Conservation (phyloP, 2,888 invertebrate species). For the Rhogogaster chlorosoma region DNA sequence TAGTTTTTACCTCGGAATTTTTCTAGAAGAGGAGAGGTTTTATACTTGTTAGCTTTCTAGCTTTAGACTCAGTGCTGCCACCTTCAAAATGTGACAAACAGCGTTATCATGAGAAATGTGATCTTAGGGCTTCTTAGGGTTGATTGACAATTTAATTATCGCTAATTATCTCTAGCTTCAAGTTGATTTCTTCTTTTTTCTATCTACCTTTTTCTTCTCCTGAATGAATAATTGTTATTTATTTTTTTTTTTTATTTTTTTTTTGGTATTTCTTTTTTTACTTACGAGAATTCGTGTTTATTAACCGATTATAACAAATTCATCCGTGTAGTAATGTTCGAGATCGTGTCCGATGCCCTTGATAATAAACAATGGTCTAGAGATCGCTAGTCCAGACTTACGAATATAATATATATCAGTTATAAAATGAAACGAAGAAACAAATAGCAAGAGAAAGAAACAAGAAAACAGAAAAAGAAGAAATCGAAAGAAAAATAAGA, state of each 20-base stretch:
- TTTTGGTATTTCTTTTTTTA: no score
- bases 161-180: background rate
- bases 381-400: slow-evolving; percentile 28
- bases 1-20: no score
- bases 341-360: background rate
- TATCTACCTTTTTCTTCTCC: background rate
- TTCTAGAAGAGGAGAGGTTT: no score
- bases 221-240: no score
- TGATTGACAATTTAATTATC: background rate
- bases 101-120: background rate
- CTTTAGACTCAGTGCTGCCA: background rate
- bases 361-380: background rate
- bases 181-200: background rate
- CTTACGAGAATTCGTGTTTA: no score
- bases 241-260: no score
- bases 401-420: background rate
- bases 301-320: no score
- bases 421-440: background rate
- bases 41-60: no score
- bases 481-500: background rate
- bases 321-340: background rate
- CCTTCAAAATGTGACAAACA: background rate
- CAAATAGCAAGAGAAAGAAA: background rate
- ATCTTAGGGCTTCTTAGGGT: background rate
- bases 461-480: background rate